Evolutionary conservation across 37 sponge, comb jelly and placozoan species (phyloP), one percentile per base, ranked within the genome.

Genomic region (Spongia lamella): DNA sequence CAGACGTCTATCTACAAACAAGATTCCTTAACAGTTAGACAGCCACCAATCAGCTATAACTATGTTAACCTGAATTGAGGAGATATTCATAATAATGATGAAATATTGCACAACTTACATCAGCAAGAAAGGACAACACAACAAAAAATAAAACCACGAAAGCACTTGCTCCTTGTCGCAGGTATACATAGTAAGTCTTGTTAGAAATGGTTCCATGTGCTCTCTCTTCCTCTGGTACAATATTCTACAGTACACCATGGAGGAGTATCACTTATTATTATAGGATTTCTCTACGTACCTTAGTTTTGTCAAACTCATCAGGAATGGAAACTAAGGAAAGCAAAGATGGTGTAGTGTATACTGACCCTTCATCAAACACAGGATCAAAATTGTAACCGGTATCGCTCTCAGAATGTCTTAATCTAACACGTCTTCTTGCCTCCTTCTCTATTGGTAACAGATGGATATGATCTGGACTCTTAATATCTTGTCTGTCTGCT

Each of bases 211-310:
- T 27, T 30, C 66, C 67, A 32, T 75, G 78, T 38, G 72, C 83
- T 37, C 51, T 84, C 66, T 90, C 86, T 33, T 90, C 91, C 7
- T 63, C 7, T n/a, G 84, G 84, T 43, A 43, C 47, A 43, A 43
- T 9, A 43, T 43, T 43, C 9, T 13, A n/a, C n/a, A n/a, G n/a
- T n/a, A n/a, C n/a, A n/a, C n/a, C n/a, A n/a, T n/a, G n/a, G n/a
- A n/a, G n/a, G n/a, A n/a, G n/a, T n/a, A n/a, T n/a, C n/a, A n/a
- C n/a, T n/a, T n/a, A n/a, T n/a, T n/a, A n/a, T n/a, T n/a, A n/a
- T n/a, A n/a, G n/a, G n/a, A n/a, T 43, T 9, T 43, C 47, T 13
- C 5, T 43, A 43, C 9, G 9, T 43, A 43, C 47, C 47, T 43
- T 43, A 13, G 5, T 9, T 9, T 43, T 43, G 5, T 43, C 47